Evolutionary conservation across 2,113 vertebrate species (phyloP), one percentile per base, ranked within the genome.

Genomic region (Entelurus aequoreus): DNA sequence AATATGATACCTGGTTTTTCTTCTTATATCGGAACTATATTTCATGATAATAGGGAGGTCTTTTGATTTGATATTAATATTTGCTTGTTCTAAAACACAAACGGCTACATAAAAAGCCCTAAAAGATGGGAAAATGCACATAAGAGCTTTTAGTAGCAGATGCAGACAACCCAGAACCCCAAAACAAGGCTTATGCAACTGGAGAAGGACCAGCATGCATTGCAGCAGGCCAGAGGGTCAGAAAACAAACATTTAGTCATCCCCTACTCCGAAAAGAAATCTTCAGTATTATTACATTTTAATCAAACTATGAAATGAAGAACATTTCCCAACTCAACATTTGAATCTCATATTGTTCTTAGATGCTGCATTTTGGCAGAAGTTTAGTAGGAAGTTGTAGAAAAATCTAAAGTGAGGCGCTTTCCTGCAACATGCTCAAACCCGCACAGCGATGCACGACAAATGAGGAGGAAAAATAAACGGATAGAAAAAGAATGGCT

Each of bases 181-280:
- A 46, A 12, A 46, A 12, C 42, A 46, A 46, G 42, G 6, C 10
- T 42, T 42, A 10, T 55, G 54, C 54, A 16, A 42, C 40, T 42
- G 54, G 15, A 75, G 62, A 65, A 42, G 66, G 52, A 76, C 76
- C 56, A 79, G 52, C 85, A 89, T 89, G 87, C 87, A 83, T 52
- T 73, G 72, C 76, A 76, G 59, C 63, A 74, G 66, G 65, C n/a
- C 52, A 21, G 42, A 49, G 13, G 58, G 48, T 36, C 21, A 68
- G 11, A 60, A 58, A 68, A 48, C 53, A 55, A 44, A 15, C 61
- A 37, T 63, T 46, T 48, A 54, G 56, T 36, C 63, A 76, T 77
- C 69, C 65, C 19, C 62, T 38, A 47, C 60, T 21, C 48, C 56
- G 58, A 19, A 3, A 40, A 5, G 5, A 40, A 6, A 40, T 40